Percentiles rank a stretch among this genome's conserved stretches.
These are phyloP conservation scores for Nymphalis c-album DNA, from an alignment of 2,888 invertebrate genomes.

Conservation along the genomic window DNA sequence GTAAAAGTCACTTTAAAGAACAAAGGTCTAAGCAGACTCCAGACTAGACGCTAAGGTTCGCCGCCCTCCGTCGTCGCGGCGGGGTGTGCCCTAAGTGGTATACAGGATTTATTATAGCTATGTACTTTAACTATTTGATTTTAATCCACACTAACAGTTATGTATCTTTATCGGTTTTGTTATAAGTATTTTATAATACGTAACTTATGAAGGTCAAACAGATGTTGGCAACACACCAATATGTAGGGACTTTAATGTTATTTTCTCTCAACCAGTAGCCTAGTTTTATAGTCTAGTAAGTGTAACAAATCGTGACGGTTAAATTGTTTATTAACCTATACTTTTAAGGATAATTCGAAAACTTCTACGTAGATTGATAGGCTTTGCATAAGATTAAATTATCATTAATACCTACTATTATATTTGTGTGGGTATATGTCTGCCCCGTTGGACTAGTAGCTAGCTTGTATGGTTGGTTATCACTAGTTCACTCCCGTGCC, in stretches of 20 bases:
- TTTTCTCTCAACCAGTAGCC: constrained; percentile 3
- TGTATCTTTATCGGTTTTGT: neutral
- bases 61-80: constrained; percentile 24
- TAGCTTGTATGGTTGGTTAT: no score
- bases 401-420: no score
- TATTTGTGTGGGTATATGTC: no score
- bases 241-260: neutral
- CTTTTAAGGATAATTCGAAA: no score
- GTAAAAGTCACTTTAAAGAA: constrained; percentile 13
- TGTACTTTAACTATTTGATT: neutral
- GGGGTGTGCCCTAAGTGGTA: constrained; percentile 11
- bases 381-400: no score
- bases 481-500: no score
- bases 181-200: neutral
- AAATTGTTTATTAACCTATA: no score
- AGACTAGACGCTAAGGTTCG: constrained; percentile 29
- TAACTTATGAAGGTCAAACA: neutral
- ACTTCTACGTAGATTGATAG: no score
- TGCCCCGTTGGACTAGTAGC: no score
- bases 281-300: neutral
- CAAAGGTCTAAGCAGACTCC: constrained; percentile 31
- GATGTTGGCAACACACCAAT: constrained; percentile 7
- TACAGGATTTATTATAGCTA: constrained; percentile 1
- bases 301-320: no score
- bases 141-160: neutral